Base-by-base conservation (phyloP, 1,140 invertebrate species). In the Leptinotarsa texana region DNA sequence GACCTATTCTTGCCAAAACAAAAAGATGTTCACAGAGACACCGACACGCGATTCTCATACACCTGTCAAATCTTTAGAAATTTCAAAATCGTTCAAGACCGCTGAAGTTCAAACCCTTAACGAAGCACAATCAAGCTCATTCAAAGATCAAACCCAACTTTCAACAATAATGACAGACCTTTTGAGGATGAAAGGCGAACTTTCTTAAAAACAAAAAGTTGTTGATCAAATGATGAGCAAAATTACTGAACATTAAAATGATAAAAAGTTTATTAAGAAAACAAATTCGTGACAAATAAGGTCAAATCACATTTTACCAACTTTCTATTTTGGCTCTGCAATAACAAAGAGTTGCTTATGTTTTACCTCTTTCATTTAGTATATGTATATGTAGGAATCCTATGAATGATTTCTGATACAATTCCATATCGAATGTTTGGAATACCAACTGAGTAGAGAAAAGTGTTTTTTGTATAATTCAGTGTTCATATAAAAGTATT, bases 231-330 rank as follows among this genome's bases (percentile, higher is more conserved):
- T 81, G 33, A 80, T 79, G 69, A 75, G 63, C 49, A 80, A 82
- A 74, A 63, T 74, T 21, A 74, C 66, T 11, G 80, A 81, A 68
- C 63, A 79, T 13, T 79, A 83, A 21, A 61, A 76, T 78, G 79
- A 80, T 77, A 33, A 63, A 82, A 11, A 81, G 70, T 71, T 51
- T 83, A 42, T 79, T 83, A 27, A 78, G 76, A 67, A 79, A 78
- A 13, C 81, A 83, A 74, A 72, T 83, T 18, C 78, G 75, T 6
- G 82, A 83, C 73, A 83, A 83, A 72, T 81, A 84, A 67, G 81
- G 79, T 67, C 82, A 84, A 75, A 81, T 84, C 24, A 77, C 75
- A 33, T 82, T 83, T 77, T 83, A 84, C 48, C 82, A 83, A 73
- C 80, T 76, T 33, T 81, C 81, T 61, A 83, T 84, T 48, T 18